Percentiles rank a stretch among this genome's conserved stretches.
Conservation (phyloP, 2,113 vertebrate species). For the Salminus brasiliensis region DNA sequence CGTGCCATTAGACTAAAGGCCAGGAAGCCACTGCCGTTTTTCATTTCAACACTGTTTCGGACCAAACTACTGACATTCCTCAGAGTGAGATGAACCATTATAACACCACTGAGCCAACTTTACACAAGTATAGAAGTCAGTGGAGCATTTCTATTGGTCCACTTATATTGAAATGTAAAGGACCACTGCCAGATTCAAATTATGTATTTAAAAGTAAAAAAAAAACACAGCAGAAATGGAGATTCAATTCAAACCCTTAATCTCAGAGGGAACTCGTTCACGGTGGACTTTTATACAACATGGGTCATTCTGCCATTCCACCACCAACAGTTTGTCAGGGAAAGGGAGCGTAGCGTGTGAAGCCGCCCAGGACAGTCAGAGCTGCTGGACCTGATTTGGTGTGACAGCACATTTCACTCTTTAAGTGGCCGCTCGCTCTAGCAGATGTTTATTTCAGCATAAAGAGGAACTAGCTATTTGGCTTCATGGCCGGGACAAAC, state of each 20-base stretch:
- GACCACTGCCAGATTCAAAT: no score
- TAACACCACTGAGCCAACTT: no score
- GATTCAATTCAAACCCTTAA: not conserved
- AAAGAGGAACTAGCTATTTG: not conserved
- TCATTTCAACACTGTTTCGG: not conserved
- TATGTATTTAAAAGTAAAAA: no score
- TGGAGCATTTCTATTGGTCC: no score
- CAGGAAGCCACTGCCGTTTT: not conserved
- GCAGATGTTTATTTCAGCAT: not conserved
- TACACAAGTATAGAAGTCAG: no score
- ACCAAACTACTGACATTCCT: no score
- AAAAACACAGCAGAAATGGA: not conserved
- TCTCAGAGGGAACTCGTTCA: not conserved
- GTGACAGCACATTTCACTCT: conserved; percentile 19
- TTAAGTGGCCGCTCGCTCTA: not conserved
- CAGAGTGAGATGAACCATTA: no score
- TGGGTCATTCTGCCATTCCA: not conserved
- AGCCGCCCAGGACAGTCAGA: not conserved
- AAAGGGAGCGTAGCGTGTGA: not conserved
- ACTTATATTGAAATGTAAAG: no score
- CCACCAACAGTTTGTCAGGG: not conserved
- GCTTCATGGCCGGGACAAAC: not conserved
- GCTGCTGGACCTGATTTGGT: not conserved
- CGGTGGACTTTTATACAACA: not conserved
- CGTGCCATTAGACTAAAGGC: not conserved